Evolutionary conservation across 2,888 invertebrate genomes (phyloP), one percentile per base, ranked within the genome.

Genomic region (Brachylomia viminalis): DNA sequence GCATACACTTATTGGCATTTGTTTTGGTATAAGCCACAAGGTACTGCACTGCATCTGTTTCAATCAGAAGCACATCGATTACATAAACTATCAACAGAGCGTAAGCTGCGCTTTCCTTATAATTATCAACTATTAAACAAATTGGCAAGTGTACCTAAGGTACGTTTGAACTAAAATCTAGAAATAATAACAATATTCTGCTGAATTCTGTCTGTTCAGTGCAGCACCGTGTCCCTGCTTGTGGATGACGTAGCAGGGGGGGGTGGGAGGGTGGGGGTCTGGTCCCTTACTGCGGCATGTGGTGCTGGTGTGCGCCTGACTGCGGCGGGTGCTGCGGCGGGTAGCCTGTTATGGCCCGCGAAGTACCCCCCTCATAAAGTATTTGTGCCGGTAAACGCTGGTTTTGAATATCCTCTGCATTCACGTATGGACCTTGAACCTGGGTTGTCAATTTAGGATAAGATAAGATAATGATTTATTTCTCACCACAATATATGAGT

Each of bases 351-450:
- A 87, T 77, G 13, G 87, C 72, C 30, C 87, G 89, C 1, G 87
- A 62, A 23, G 85, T 66, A 2, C 82, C 47, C 0, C 79, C 86
- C 4, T 93, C 93, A 82, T 93, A 95, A 30, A 86, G 70, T 59
- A 93, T 87, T 87, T 93, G 93, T 58, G 91, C 83, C 62, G 90
- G 92, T 56, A 91, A 23, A 59, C 90, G 91, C 49, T 86, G 90
- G 27, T 73, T 91, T 61, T 90, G 92, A 23, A 91, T 71, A 27
- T 93, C 93, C 30, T 93, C 94, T 3, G 87, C 82, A 56, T 86
- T 89, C 71, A 85, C 75, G 83, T 93, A 95, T 0, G 91, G 82
- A 66, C 86, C 90, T 77, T 88, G 92, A 15, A 93, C 93, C 95
- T 95, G 68, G 49, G 71, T 70, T 59, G 23, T 45, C 17, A 72